Base-by-base conservation (phyloP, 1,140 invertebrate genomes). In the Colletes gigas region DNA sequence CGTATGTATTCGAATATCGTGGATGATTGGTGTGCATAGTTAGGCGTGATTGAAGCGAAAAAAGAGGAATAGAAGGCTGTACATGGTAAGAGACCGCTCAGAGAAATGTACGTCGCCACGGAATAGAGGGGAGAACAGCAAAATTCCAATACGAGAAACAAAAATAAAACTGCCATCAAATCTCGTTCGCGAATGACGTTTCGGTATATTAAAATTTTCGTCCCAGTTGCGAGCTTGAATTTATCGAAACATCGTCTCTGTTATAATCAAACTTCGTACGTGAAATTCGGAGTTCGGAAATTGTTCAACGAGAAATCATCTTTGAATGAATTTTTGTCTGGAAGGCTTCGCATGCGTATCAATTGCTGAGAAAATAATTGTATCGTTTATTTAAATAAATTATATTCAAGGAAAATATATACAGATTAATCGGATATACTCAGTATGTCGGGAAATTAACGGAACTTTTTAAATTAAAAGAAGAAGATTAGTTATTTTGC, bases 31-130 rank as follows among this genome's bases (percentile, higher is more conserved):
- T 19, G 12, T 59, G 2, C n/a, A 50, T 68, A 47, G 44, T 39
- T 30, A 57, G 5, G 54, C 21, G 47, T 66, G 76, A 78, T 30
- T 17, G 44, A 71, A 71, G 54, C 12, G 30, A 21, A 17, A 63
- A 3, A 44, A 21, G 0, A 15, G 39, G 19, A 2, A 3, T 5
- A 17, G 9, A 30, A 19, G n/a, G 7, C 21, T 15, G 14, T 30
- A 8, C 0, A n/a, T 39, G 59, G 4, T 4, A 30, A 47, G 19
- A 19, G 30, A 73, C 47, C 60, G 69, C 77, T 73, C 30, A 72
- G 70, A 73, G 55, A 57, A 79, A 65, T 79, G 60, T 65, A 52
- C 59, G 21, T 47, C 39, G 0, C 0, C 14, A 21, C 12, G 8
- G 9, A 14, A 14, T 30, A 41, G 8, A 50, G 41, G n/a, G 0